Percentiles rank a stretch among this genome's conserved stretches.
Evolutionary conservation across 2,113 vertebrate species (phyloP).

Genomic region (Tonatia bakeri): DNA sequence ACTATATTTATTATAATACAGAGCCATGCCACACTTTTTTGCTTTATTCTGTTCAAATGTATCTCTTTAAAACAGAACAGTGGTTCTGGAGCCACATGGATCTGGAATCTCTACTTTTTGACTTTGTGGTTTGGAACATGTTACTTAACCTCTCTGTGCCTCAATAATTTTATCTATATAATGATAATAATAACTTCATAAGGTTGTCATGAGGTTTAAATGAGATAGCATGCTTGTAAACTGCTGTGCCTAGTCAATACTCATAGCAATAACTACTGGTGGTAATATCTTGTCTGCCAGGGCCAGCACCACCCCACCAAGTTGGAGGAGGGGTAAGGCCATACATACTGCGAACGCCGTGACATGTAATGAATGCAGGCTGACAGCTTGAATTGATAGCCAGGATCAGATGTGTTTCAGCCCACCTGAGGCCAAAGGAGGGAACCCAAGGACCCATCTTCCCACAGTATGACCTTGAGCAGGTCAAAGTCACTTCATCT

Average conservation of each 20-base stretch:
- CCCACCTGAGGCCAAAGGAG: not conserved
- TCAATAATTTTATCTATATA: not conserved
- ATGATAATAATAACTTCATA: not conserved
- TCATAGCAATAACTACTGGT: not conserved
- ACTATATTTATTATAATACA: not conserved
- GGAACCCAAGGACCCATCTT: not conserved
- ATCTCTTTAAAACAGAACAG: not conserved
- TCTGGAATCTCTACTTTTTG: not conserved
- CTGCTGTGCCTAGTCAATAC: not conserved
- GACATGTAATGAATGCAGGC: not conserved
- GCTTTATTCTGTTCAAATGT: not conserved
- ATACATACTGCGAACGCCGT: rapidly evolving
- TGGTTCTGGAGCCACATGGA: not conserved
- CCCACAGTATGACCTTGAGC: not conserved
- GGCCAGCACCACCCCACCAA: not conserved
- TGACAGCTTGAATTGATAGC: not conserved
- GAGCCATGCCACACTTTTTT: not conserved
- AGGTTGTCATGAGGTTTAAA: not conserved
- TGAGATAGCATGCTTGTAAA: not conserved
- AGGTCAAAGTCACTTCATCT: not conserved
- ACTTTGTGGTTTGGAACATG: not conserved
- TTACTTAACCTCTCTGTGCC: not conserved
- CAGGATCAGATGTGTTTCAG: not conserved
- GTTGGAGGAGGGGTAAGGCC: not conserved
- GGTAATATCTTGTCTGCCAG: not conserved